Base-by-base conservation (phyloP, 2,113 vertebrate species). In the Mustela nigripes region DNA sequence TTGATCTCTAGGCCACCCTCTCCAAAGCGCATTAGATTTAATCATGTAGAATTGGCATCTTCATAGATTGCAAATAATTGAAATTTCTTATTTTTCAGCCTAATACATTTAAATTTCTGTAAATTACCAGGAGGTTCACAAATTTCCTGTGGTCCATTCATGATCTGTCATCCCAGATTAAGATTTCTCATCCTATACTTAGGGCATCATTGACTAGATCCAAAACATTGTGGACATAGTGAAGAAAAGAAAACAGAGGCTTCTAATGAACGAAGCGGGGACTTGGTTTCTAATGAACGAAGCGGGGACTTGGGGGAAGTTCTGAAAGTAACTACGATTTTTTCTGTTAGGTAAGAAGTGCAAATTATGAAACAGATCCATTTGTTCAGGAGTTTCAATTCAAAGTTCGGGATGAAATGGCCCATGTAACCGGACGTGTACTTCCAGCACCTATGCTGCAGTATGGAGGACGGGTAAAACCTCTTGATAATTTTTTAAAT, bases 381-480 rank as follows among this genome's bases (percentile, higher is more conserved):
- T 99, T 99, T 91, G 99, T 99, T 76, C 99, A 99, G 98, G 99
- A 99, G 98, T 99, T 99, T 99, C 99, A 99, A 96, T 99, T 99
- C 99, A 99, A 99, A 93, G 99, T 99, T 42, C 99, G 99, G 73
- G 99, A 99, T 98, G 99, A 99, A 99, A 99, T 99, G 99, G 99
- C 99, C 93, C 99, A 99, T 0, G 99, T 99, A 98, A 99, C 99
- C 0, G 99, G 99, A 80, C 99, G 99, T 0, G 99, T 99, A 97
- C 99, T 99, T 97, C 99, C 99, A 50, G 99, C 99, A 94, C 99
- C 99, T 8, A 99, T 99, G 99, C 98, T 99, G 98, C 99, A 99
- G 96, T 99, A 99, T 42, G 99, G 99, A 98, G 99, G 99, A 98
- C 99, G 99, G 99, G 99, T 99, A 99, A 99, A 98, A 74, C 45